These are phyloP conservation scores for Silurus glanis DNA, from an alignment of 2,113 vertebrate species.

Conservation along the genomic window DNA sequence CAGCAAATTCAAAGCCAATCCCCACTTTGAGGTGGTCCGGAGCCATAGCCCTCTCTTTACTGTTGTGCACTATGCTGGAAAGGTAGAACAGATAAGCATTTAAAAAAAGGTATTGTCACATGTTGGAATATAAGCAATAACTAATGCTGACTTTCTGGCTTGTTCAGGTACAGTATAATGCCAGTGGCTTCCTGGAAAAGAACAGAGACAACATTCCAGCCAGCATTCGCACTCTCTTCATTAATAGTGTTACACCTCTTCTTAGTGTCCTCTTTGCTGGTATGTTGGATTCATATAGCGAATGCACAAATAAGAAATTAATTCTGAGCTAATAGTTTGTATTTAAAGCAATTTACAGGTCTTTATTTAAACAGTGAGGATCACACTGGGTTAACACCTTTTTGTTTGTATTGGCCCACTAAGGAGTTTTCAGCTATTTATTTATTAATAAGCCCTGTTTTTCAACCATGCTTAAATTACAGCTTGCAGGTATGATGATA, in stretches of 20 bases:
- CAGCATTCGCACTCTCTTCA: constrained; percentile 69
- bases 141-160: not conserved
- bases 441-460: not conserved
- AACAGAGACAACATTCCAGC: constrained; percentile 77
- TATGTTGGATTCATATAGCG: constrained; percentile 31
- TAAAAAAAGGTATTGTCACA: not conserved
- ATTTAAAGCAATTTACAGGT: not conserved
- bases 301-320: too few species aligned
- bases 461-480: not conserved
- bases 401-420: not conserved
- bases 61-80: constrained; percentile 76
- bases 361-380: not conserved
- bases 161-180: constrained; percentile 72
- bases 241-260: constrained; percentile 72
- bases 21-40: constrained; percentile 65
- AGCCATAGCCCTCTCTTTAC: constrained; percentile 65
- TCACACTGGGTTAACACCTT: too few species aligned
- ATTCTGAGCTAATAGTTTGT: not conserved
- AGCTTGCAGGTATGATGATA: not conserved
- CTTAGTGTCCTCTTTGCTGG: constrained; percentile 75
- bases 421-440: not conserved
- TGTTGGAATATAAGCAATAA: not conserved
- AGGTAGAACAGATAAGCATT: constrained; percentile 60
- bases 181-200: constrained; percentile 74
- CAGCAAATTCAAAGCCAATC: constrained; percentile 66